Evolutionary conservation across 2,113 vertebrate species (phyloP).

Genomic region (Melanerpes formicivorus): DNA sequence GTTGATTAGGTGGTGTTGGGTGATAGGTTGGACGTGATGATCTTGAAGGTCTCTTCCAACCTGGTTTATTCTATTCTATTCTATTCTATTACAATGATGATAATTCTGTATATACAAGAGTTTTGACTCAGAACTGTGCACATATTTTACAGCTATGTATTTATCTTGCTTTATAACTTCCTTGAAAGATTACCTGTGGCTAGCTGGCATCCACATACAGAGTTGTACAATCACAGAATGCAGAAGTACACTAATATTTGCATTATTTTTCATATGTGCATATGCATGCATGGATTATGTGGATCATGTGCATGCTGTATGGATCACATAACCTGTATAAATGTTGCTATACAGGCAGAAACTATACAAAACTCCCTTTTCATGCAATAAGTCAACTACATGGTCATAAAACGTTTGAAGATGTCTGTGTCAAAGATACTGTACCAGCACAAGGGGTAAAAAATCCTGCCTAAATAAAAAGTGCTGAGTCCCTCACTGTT

Average conservation of each 20-base stretch:
- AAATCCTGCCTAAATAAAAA: background rate
- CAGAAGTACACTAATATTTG: background rate
- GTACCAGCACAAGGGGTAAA: background rate
- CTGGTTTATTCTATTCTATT: too few species aligned
- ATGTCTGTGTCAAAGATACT: background rate
- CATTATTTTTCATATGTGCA: background rate
- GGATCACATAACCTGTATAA: background rate
- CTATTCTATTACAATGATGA: background rate
- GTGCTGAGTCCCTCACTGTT: background rate
- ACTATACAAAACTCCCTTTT: fast-evolving
- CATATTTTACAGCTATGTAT: background rate
- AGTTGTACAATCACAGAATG: background rate
- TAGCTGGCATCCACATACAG: background rate
- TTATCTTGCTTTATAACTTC: background rate
- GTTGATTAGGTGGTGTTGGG: too few species aligned
- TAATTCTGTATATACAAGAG: background rate
- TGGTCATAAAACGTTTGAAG: background rate
- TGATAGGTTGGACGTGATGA: too few species aligned
- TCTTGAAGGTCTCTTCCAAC: too few species aligned
- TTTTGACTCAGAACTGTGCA: background rate
- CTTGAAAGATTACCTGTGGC: background rate
- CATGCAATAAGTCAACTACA: background rate
- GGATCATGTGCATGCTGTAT: too few species aligned
- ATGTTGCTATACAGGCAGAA: background rate
- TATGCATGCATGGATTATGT: background rate